Evolutionary conservation across 1,140 invertebrate species (phyloP), one percentile per base, ranked within the genome.

Genomic region (Carcinoscorpius rotundicauda): DNA sequence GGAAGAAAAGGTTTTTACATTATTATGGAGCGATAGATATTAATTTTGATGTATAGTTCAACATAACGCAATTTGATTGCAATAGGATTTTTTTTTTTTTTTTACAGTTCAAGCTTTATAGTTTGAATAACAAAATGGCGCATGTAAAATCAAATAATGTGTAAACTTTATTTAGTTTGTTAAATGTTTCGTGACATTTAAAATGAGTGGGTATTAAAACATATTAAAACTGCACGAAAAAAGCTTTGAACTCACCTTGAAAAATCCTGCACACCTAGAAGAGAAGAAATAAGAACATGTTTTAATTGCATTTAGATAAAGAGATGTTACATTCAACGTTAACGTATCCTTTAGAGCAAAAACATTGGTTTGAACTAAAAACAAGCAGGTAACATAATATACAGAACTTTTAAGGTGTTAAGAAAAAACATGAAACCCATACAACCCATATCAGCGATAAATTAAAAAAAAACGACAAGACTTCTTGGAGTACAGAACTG

Each of bases 211-310:
- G 29, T 69, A 4, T 58, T 6, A 57, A 48, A 56, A 49, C 55
- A 48, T 5, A 65, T 57, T 53, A 61, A 57, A 52, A 61, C 53
- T 6, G 53, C 3, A 56, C 6, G 4, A 58, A 8, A 58, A 58
- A 6, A 4, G 55, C 49, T 58, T 8, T 5, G 52, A 52, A 73
- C 75, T 77, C 73, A 82, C 81, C 76, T 82, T 94, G 78, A 94
- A 95, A 75, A 94, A 95, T 4, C 91, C 91, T 3, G 90, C 89
- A 71, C 90, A 82, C 61, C 79, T 80, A 73, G 64, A 76, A 75
- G 29, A 29, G 29, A 29, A 29, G 29, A 29, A 29, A 29, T 29
- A 29, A 29, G 29, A 29, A 29, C 29, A 29, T 2, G 2, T 29
- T 29, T 29, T 29, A 29, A 29, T 29, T 29, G 29, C 29, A 29